These are phyloP conservation scores for Sericinus montela DNA, from an alignment of 2,888 invertebrate species.

Conservation along the genomic window DNA sequence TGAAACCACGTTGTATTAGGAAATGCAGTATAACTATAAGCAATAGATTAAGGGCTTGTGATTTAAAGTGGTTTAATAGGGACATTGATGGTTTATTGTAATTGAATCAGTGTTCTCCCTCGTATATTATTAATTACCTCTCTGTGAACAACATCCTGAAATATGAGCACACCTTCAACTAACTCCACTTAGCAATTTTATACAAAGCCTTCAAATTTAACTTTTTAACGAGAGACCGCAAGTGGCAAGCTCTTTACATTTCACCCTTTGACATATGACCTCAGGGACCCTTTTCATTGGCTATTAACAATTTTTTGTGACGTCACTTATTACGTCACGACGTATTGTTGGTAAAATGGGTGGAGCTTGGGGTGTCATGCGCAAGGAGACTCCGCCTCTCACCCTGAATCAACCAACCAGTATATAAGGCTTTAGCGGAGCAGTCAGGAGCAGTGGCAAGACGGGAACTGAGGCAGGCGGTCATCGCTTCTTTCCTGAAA, in stretches of 20 bases:
- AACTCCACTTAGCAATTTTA: neutral
- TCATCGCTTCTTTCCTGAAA: conserved; percentile 42
- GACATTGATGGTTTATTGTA: no score
- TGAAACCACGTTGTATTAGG: no score
- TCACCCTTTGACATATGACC: conserved; percentile 13
- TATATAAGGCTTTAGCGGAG: conserved; percentile 53
- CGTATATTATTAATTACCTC: no score
- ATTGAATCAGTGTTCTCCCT: no score
- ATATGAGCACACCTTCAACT: neutral
- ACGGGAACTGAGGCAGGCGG: conserved; percentile 30
- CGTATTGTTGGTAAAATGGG: conserved; percentile 53
- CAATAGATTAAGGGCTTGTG: no score
- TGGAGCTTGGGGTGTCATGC: conserved; percentile 45
- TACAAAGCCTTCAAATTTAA: neutral
- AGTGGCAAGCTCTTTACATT: neutral
- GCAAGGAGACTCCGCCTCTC: conserved; percentile 50
- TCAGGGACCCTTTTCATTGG: conserved; percentile 14
- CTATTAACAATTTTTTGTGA: conserved; percentile 30
- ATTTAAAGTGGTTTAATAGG: no score
- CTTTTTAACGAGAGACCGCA: neutral
- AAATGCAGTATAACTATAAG: no score
- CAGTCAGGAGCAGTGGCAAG: conserved; percentile 28
- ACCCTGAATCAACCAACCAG: conserved; percentile 34
- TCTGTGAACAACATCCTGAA: neutral
- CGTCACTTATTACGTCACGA: conserved; percentile 43